Percentiles rank a stretch among this genome's conserved stretches.
Evolutionary conservation across 2,888 invertebrate genomes (phyloP).

Genomic region (Nemurella pictetii): DNA sequence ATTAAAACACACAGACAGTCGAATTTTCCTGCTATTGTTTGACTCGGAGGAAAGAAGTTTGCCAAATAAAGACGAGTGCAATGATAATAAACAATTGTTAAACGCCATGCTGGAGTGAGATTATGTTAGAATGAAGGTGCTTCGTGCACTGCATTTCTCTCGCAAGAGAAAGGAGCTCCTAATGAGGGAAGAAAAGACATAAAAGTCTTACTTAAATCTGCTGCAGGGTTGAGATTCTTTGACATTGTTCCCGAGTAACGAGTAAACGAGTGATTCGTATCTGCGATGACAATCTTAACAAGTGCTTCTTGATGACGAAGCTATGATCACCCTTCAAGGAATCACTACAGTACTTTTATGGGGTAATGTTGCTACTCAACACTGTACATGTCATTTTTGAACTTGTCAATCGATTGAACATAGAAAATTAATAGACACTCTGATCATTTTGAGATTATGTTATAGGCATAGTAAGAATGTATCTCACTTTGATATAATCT

Average conservation of each 20-base stretch:
- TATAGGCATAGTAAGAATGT: not conserved
- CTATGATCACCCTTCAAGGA: not conserved
- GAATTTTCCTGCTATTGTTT: not conserved
- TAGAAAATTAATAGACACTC: not conserved
- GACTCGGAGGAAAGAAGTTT: not conserved
- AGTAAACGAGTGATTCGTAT: not conserved
- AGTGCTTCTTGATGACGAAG: too few species aligned
- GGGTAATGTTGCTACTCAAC: not conserved
- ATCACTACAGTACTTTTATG: too few species aligned
- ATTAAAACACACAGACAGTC: slow-evolving; percentile 9
- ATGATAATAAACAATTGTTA: not conserved
- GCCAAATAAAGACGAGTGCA: not conserved
- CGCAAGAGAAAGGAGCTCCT: not conserved
- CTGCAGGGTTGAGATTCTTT: too few species aligned
- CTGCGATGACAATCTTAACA: not conserved
- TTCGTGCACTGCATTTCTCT: not conserved
- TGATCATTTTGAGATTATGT: too few species aligned
- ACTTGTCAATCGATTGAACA: too few species aligned
- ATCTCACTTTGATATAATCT: not conserved
- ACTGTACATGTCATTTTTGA: not conserved
- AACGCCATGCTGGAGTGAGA: not conserved
- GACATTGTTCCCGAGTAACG: not conserved
- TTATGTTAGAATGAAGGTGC: not conserved
- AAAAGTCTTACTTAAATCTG: not conserved
- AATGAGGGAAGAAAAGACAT: not conserved